Percentiles rank a stretch among this genome's conserved stretches.
Conservation (phyloP, 1,140 invertebrate genomes). For the Heliconius hermathena region DNA sequence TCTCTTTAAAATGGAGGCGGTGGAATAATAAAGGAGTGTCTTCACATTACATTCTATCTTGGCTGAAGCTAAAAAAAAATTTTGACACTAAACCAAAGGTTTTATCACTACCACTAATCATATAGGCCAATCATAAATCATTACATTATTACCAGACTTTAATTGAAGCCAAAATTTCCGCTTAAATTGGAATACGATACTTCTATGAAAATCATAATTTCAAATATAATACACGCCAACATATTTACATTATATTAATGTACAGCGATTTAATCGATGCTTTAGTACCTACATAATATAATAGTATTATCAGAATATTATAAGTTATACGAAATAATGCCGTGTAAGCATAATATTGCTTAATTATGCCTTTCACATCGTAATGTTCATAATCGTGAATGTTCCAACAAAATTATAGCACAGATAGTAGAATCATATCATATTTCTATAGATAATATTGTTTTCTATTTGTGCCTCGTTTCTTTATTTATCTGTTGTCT, state of each 20-base stretch:
- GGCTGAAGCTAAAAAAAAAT: no score
- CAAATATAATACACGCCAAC: background rate
- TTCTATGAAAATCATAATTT: no score
- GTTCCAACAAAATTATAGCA: background rate
- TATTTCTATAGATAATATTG: background rate
- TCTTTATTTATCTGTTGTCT: background rate
- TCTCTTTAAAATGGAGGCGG: no score
- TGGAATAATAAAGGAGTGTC: no score
- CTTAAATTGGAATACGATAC: background rate
- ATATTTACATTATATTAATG: background rate
- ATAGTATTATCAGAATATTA: background rate
- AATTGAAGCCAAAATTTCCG: background rate
- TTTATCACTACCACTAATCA: no score
- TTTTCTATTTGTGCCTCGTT: background rate
- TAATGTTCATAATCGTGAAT: constrained; percentile 3
- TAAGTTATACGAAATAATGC: background rate
- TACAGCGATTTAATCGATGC: background rate
- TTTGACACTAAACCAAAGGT: no score
- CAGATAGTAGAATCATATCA: background rate
- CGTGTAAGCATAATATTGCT: background rate
- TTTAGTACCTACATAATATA: background rate
- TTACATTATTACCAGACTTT: background rate
- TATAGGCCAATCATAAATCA: no score
- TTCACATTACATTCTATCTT: no score
- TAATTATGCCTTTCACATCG: background rate